These are phyloP conservation scores for Nebria ingens DNA, from an alignment of 1,140 invertebrate species.

Conservation along the genomic window DNA sequence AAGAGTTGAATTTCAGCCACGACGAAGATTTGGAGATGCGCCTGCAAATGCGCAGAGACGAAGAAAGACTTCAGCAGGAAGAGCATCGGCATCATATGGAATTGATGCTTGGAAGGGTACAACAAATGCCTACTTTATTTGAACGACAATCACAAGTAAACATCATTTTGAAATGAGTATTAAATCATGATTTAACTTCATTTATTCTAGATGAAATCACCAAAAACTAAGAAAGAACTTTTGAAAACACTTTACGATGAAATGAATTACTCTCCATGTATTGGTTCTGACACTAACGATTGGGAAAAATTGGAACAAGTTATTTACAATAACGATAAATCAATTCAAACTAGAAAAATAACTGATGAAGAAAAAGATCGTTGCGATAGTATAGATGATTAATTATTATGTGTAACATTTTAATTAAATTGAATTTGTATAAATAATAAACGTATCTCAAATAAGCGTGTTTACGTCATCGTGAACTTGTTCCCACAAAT, in stretches of 20 bases:
- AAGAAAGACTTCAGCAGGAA: constrained; percentile 51
- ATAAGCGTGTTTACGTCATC: too few relatives aligned
- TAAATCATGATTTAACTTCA: constrained; percentile 16
- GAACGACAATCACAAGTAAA: constrained; percentile 55
- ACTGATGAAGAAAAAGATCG: constrained; percentile 35
- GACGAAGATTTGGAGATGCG: constrained; percentile 56
- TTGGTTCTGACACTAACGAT: constrained; percentile 13
- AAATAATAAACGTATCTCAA: too few relatives aligned
- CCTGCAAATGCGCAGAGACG: constrained; percentile 49
- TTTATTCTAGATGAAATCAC: constrained; percentile 3
- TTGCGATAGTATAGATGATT: constrained; percentile 32
- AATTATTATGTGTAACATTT: too few relatives aligned
- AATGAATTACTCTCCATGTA: constrained; percentile 16
- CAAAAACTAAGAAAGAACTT: neutral
- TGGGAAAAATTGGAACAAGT: constrained; percentile 24
- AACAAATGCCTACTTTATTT: constrained; percentile 55
- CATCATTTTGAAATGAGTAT: neutral
- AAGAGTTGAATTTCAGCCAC: constrained; percentile 52
- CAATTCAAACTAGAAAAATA: constrained; percentile 30
- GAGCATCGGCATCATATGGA: constrained; percentile 59
- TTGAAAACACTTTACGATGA: neutral
- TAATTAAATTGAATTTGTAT: too few relatives aligned
- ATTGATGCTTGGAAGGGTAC: constrained; percentile 56
- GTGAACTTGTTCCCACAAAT: too few relatives aligned
- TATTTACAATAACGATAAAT: constrained; percentile 24